Conservation (phyloP, 2,888 invertebrate genomes). For the Leucoptera coffeella region DNA sequence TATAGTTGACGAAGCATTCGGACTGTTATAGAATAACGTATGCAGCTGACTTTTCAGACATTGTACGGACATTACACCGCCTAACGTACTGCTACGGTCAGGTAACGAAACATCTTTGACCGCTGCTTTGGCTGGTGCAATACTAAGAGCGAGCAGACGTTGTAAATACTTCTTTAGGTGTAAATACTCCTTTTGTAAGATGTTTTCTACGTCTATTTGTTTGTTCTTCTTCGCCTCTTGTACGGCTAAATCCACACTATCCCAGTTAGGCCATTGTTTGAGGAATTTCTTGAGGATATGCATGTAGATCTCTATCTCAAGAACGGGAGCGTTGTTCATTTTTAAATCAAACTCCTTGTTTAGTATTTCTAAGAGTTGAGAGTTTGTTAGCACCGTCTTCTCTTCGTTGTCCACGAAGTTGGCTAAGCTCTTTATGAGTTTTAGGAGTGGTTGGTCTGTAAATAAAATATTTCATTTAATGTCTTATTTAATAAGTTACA, state of each 20-base stretch:
- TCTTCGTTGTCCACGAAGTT: constrained; percentile 17
- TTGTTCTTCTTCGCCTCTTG: constrained; percentile 12
- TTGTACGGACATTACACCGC: too few relatives aligned
- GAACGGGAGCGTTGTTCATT: constrained; percentile 12
- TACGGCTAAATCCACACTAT: constrained; percentile 19
- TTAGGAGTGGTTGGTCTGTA: constrained; percentile 26
- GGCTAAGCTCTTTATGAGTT: constrained; percentile 20
- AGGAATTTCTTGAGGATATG: constrained; percentile 27
- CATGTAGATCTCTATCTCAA: constrained; percentile 26
- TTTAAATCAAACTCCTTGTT: constrained; percentile 20
- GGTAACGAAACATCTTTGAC: constrained; percentile 9
- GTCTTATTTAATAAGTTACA: too few relatives aligned
- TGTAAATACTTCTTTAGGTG: constrained; percentile 19
- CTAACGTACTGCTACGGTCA: too few relatives aligned
- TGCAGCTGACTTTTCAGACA: constrained; percentile 17
- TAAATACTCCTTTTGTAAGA: constrained; percentile 16
- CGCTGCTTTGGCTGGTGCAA: constrained; percentile 11
- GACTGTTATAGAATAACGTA: constrained; percentile 14
- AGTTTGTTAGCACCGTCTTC: constrained; percentile 24
- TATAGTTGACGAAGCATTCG: constrained; percentile 12
- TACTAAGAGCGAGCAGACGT: constrained; percentile 13
- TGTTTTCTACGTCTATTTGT: constrained; percentile 10
- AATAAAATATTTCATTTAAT: too few relatives aligned
- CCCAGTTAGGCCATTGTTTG: constrained; percentile 36
- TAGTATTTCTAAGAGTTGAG: constrained; percentile 22